These are phyloP conservation scores for Anoplophora glabripennis DNA, from an alignment of 1,140 invertebrate genomes.

Conservation along the genomic window DNA sequence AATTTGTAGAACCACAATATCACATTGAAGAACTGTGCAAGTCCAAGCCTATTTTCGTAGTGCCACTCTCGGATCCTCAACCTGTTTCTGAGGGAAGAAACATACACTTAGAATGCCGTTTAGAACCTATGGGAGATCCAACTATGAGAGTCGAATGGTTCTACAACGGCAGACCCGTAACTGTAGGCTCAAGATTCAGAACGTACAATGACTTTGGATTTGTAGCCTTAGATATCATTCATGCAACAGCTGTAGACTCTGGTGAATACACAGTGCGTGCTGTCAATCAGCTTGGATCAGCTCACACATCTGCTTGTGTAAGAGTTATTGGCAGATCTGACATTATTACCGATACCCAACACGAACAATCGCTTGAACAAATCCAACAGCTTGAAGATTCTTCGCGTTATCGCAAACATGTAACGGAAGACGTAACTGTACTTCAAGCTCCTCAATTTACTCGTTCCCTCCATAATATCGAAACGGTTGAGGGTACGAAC, in stretches of 20 bases:
- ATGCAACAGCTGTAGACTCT: slow-evolving; percentile 82
- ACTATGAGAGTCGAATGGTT: slow-evolving; percentile 95
- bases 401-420: slow-evolving; percentile 67
- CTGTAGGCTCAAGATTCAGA: slow-evolving; percentile 85
- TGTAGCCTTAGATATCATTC: slow-evolving; percentile 86
- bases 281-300: slow-evolving; percentile 88
- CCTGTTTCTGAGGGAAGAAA: slow-evolving; percentile 88
- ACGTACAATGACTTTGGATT: slow-evolving; percentile 96
- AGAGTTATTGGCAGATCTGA: slow-evolving; percentile 79
- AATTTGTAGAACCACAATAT: slow-evolving; percentile 83
- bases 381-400: slow-evolving; percentile 91
- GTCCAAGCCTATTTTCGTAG: slow-evolving; percentile 86
- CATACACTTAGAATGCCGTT: slow-evolving; percentile 83
- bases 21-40: slow-evolving; percentile 91
- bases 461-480: slow-evolving; percentile 83
- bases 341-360: slow-evolving; percentile 89
- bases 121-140: slow-evolving; percentile 94
- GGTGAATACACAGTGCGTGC: slow-evolving; percentile 91
- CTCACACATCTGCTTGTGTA: slow-evolving; percentile 87
- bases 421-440: slow-evolving; percentile 73
- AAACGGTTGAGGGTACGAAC: slow-evolving; percentile 88
- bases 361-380: slow-evolving; percentile 91
- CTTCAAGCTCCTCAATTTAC: slow-evolving; percentile 84
- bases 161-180: slow-evolving; percentile 84
- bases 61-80: slow-evolving; percentile 76